Conservation (phyloP, 2,797 vertebrate species). For the Epinephelus malabaricus region DNA sequence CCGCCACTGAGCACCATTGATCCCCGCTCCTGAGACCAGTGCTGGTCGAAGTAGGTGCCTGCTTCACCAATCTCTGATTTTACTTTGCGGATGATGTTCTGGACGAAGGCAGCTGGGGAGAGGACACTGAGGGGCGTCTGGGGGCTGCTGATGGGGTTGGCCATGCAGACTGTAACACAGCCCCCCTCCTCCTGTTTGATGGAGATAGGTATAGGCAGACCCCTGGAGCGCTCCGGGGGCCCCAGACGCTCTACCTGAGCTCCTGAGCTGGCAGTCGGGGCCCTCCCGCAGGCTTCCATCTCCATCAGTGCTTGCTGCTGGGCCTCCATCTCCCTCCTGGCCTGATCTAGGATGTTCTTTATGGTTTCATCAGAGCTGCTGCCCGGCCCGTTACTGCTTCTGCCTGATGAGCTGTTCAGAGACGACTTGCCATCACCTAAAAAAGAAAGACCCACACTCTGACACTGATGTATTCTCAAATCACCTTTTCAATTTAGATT, state of each 20-base stretch:
- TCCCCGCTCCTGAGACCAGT: slow-evolving; percentile 94
- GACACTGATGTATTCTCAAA: slow-evolving; percentile 21
- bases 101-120: slow-evolving; percentile 96
- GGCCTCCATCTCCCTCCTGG: slow-evolving; percentile 94
- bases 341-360: slow-evolving; percentile 96
- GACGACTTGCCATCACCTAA: slow-evolving; percentile 90
- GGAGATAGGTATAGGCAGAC: slow-evolving; percentile 76
- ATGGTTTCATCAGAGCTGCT: slow-evolving; percentile 93
- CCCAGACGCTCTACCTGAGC: slow-evolving; percentile 78
- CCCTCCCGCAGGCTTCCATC: slow-evolving; percentile 88
- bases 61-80: slow-evolving; percentile 97
- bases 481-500: slow-evolving; percentile 31
- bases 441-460: slow-evolving; percentile 29
- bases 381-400: slow-evolving; percentile 89
- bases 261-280: slow-evolving; percentile 69
- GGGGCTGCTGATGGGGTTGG: slow-evolving; percentile 82
- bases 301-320: slow-evolving; percentile 95
- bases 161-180: slow-evolving; percentile 75
- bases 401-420: slow-evolving; percentile 75
- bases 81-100: slow-evolving; percentile 98
- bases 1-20: slow-evolving; percentile 76
- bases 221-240: slow-evolving; percentile 76
- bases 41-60: slow-evolving; percentile 96
- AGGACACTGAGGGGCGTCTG: slow-evolving; percentile 91
- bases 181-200: slow-evolving; percentile 94